Base-by-base conservation (phyloP, 2,888 invertebrate genomes). In the Acanthosepion lycidas region DNA sequence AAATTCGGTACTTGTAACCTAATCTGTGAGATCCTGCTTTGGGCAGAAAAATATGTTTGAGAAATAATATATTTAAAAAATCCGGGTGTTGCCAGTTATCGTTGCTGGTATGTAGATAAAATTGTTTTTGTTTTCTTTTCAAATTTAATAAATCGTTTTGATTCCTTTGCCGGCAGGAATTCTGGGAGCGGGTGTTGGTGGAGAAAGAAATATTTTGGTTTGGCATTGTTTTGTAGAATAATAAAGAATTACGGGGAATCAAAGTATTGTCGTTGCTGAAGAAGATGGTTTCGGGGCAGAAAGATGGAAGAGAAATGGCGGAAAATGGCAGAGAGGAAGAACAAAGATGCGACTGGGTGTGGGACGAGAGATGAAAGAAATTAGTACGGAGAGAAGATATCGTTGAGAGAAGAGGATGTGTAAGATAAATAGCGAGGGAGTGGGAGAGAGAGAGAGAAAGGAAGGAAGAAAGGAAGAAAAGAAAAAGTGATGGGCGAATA, bases 61-160 rank as follows among this genome's bases (percentile, higher is more conserved):
- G 42, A 42, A 42, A 42, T 42, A 42, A 42, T 42, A 42, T 3
- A 42, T 51, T 51, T 51, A 8, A 12, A 20, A 20, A 23, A 23
- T 59, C 23, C 23, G 59, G 59, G 59, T 23, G 23, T 6, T 59
- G 23, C 23, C 20, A 6, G 59, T 78, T 78, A 78, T 78, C 78
- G 8, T n/a, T 78, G 28, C n/a, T 78, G 8, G 9, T n/a, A 78
- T 78, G 78, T 78, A 78, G 78, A n/a, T 78, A 78, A 78, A 78
- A 78, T 9, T n/a, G 28, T 64, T 26, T n/a, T 78, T 9, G 78
- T 78, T 78, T 28, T 6, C 12, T 78, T 78, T 78, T n/a, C 59
- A 28, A 78, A 78, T 78, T 78, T n/a, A n/a, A 78, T 78, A 78
- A 78, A 78, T 78, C 78, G 78, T 78, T 78, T 28, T 78, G 78